Evolutionary conservation across 2,797 vertebrate genomes (phyloP), one percentile per base, ranked within the genome.

Genomic region (Eidolon dupreanum): DNA sequence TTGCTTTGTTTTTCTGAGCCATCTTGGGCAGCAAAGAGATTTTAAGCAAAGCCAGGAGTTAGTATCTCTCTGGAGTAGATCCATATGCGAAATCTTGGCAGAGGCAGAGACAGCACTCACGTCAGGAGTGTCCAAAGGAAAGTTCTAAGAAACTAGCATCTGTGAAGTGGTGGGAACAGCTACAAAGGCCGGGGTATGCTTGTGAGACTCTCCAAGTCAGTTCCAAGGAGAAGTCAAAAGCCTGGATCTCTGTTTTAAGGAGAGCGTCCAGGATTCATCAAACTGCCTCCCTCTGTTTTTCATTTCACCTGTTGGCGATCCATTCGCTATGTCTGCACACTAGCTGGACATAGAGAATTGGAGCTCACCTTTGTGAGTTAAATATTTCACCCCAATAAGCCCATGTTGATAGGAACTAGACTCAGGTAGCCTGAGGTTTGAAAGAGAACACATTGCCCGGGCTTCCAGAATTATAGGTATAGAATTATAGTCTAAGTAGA

Each of bases 1-100:
- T 96, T 13, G 38, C 90, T 70, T 85, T 68, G 38, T 70, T 96
- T 93, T 95, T 90, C 68, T 89, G 65, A 95, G 59, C 19, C 73
- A 75, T 85, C 65, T 73, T 85, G 55, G 49, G n/a, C 68, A 78
- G n/a, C 31, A 78, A n/a, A 79, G 49, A 74, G 70, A 88, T 77
- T 92, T 88, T 74, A 59, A 95, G 51, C 31, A 75, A 87, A 96
- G 55, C 31, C 82, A 83, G 36, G 63, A 68, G 46, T 93, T 59
- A 55, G 38, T 51, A 36, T 93, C n/a, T 87, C 59, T 82, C 92
- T 90, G 74, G 77, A 90, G 51, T 26, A 94, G 41, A 90, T 81
- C n/a, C 57, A 78, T 83, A 53, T 78, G 43, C 38, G 70, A 88
- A 93, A 51, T 57, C n/a, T 86, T 93, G 53, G 81, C 71, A 68